Evolutionary conservation across 2,113 vertebrate species (phyloP).

Genomic region (Potamarius usumacintae): DNA sequence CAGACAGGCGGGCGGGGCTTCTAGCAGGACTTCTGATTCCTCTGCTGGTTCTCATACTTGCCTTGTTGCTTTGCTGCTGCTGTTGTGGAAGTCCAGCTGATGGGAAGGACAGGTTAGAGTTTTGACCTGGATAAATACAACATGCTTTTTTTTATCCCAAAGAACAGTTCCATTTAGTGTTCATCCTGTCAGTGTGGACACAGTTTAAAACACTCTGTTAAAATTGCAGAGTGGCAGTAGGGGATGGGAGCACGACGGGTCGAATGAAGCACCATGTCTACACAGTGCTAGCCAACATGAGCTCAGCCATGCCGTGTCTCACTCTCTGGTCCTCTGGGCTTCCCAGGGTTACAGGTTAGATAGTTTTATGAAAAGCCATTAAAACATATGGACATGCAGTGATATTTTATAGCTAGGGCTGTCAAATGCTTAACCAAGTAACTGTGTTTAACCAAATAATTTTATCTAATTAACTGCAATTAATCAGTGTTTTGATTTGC

Average conservation of each 20-base stretch:
- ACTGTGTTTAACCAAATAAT: not conserved
- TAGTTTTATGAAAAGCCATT: not conserved
- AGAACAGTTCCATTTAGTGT: not conserved
- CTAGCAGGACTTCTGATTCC: conserved; percentile 75
- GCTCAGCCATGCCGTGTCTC: conserved; percentile 80
- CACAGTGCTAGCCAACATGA: conserved; percentile 81
- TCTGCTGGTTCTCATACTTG: conserved; percentile 75
- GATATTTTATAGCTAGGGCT: not conserved
- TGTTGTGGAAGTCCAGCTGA: conserved; percentile 72
- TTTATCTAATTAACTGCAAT: not conserved
- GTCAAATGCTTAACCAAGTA: not conserved
- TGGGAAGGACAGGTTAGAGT: conserved; percentile 79
- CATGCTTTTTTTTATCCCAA: not conserved
- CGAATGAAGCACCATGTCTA: conserved; percentile 89
- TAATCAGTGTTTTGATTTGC: not conserved
- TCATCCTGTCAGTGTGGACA: not conserved
- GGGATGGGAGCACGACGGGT: conserved; percentile 69
- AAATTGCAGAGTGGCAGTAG: conserved; percentile 56
- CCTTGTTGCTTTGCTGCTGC: conserved; percentile 79
- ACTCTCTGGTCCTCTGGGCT: conserved; percentile 81
- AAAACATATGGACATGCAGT: not conserved
- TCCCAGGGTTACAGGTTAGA: conserved; percentile 90
- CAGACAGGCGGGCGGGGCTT: conserved; percentile 71
- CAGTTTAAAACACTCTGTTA: not conserved
- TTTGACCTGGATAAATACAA: not conserved